Evolutionary conservation across 2,797 vertebrate species (phyloP), one percentile per base, ranked within the genome.

Genomic region (Cirrhinus molitorella): DNA sequence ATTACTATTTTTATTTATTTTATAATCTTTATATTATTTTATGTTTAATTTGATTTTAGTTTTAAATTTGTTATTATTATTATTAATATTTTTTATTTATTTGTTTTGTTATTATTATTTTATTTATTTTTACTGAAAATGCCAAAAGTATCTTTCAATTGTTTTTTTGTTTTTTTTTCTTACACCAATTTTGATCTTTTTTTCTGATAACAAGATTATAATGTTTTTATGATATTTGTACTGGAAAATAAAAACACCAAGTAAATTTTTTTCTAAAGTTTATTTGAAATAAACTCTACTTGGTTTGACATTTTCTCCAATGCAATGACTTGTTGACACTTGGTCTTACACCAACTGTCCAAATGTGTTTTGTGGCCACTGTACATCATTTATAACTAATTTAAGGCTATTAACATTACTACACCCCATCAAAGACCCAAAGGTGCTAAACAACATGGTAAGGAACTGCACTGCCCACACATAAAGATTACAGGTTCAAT

Each of bases 401-500:
- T 49, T 28, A 65, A 65, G 2, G 10, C 59, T 65, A 49, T 78
- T n/a, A 47, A 9, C 17, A n/a, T 31, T 21, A 13, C 43, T 31
- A 45, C 45, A 63, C 40, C 40, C 21, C 40, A 47, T 31, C 40
- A 65, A 31, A 49, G 45, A 25, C 68, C 7, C 68, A 45, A 47
- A 47, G 43, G 43, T 28, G 68, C 68, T 49, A 16, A 71, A 78
- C 37, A 31, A 47, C 43, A 34, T 5, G 45, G 9, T 12, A 28
- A 80, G 65, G 10, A 70, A n/a, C 34, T 57, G 49, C 49, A 55
- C 49, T 53, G 47, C 47, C 63, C 31, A 73, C 57, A 49, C 59
- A 59, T n/a, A 77, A 47, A 65, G 59, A 19, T 34, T 49, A 78
- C 43, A n/a, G 43, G 75, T 78, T 65, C 59, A 65, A 66, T 51